These are phyloP conservation scores for Spheniscus mendiculus DNA, from an alignment of 2,113 vertebrate species.

Conservation along the genomic window DNA sequence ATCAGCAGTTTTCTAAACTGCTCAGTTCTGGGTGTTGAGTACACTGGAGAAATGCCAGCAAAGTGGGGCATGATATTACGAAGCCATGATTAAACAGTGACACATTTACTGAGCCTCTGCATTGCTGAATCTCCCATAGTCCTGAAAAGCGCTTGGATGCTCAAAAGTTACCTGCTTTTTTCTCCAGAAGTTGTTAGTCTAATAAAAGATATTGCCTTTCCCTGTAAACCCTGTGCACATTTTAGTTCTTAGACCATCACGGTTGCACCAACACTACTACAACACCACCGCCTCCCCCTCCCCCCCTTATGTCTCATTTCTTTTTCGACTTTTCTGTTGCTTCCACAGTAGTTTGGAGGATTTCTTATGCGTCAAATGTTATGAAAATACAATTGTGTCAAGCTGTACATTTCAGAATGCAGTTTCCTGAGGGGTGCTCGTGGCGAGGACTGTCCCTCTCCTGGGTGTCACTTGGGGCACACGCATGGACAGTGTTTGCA, in stretches of 20 bases:
- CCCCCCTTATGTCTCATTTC: background rate
- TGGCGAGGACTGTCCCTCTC: no score
- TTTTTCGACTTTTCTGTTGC: background rate
- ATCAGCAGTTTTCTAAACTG: background rate
- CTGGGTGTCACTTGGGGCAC: background rate
- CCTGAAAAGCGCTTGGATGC: background rate
- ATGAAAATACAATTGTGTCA: background rate
- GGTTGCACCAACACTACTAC: background rate
- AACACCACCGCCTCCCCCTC: background rate
- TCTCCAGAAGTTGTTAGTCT: background rate
- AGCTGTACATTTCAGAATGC: background rate
- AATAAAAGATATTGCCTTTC: background rate
- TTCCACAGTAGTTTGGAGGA: background rate
- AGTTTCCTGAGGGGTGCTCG: background rate
- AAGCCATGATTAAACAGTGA: background rate
- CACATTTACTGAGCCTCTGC: background rate
- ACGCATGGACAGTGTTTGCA: accelerated
- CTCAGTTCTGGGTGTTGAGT: background rate
- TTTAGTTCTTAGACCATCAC: background rate
- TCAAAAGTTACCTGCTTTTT: background rate
- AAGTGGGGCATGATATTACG: background rate
- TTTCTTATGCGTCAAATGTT: background rate
- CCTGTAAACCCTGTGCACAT: background rate
- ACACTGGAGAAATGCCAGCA: background rate
- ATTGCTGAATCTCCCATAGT: background rate